A percentile compares a stretch with the other conserved stretches of the same genome.
Conservation (phyloP, 2,797 vertebrate species). For the Pipistrellus pygmaeus region DNA sequence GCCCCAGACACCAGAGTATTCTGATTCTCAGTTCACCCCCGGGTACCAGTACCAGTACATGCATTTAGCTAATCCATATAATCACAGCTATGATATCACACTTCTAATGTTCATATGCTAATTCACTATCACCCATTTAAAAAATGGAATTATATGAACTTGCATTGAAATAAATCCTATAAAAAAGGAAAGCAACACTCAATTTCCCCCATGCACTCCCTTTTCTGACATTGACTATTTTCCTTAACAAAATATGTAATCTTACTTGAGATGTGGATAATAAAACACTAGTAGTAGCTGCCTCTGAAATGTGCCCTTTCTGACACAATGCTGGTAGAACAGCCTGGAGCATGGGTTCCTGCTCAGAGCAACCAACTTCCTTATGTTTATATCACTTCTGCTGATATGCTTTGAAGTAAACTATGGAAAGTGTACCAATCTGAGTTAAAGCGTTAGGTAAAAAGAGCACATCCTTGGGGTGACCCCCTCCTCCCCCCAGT, state of each 20-base stretch:
- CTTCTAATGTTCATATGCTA: neutral
- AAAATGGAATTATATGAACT: no score
- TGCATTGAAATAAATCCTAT: no score
- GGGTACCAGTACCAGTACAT: neutral
- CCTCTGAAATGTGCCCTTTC: neutral
- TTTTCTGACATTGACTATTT: neutral
- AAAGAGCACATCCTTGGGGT: neutral
- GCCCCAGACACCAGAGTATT: neutral
- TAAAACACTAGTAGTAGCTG: rapidly evolving
- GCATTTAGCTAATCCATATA: neutral
- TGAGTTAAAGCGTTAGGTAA: neutral
- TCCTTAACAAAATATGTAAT: neutral
- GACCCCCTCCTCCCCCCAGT: neutral
- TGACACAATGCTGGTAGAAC: neutral
- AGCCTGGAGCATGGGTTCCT: neutral
- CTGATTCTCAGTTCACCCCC: neutral
- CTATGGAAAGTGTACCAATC: neutral
- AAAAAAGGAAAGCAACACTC: no score
- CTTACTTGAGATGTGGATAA: neutral
- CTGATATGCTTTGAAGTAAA: neutral
- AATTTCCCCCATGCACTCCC: neutral
- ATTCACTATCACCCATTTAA: neutral
- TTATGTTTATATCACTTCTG: neutral
- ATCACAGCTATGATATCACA: neutral
- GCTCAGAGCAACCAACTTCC: neutral